Conservation (phyloP, 2,113 vertebrate species). For the Addax nasomaculatus region DNA sequence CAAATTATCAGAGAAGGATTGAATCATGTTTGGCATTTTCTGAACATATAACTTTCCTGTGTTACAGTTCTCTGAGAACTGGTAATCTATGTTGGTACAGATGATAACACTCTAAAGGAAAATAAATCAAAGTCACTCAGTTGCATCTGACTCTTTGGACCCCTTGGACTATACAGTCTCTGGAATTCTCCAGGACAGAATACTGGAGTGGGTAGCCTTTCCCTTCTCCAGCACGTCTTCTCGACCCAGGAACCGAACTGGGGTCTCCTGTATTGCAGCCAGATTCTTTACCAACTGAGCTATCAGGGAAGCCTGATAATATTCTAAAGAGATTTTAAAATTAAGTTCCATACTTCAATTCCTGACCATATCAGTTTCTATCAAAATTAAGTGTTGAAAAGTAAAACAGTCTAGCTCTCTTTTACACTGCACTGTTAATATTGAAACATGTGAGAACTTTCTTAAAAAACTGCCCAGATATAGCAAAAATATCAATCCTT, state of each 20-base stretch:
- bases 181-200: neutral
- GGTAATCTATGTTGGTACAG: neutral
- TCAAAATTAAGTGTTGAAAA: conserved; percentile 17
- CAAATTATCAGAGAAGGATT: conserved; percentile 20
- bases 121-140: neutral
- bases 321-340: neutral
- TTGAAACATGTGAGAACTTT: neutral
- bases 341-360: neutral
- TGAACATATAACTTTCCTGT: neutral
- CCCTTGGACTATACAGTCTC: neutral
- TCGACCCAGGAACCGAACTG: neutral
- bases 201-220: neutral
- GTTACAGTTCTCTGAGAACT: neutral
- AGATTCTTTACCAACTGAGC: neutral
- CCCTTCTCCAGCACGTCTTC: neutral
- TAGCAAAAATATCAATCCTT: neutral
- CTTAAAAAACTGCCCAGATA: neutral
- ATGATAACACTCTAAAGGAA: neutral
- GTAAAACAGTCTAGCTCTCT: neutral
- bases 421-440: neutral
- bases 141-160: neutral
- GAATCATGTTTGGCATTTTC: neutral
- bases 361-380: neutral
- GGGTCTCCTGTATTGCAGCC: neutral
- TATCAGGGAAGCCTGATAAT: neutral